Base-by-base conservation (phyloP, 2,888 invertebrate genomes). In the Limulus polyphemus region DNA sequence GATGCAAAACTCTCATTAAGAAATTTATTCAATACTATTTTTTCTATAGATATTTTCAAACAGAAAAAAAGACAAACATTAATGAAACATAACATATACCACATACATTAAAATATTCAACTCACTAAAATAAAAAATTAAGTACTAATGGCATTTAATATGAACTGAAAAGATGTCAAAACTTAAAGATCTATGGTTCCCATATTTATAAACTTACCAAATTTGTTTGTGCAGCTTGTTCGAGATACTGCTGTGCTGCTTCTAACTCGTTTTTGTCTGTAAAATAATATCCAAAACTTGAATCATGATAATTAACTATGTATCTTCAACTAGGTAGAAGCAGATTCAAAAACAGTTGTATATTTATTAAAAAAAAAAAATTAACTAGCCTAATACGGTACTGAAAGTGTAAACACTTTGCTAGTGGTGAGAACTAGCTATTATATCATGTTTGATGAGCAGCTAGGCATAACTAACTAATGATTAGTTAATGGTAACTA, bases 201-300 rank as follows among this genome's bases (percentile, higher is more conserved):
- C n/a, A n/a, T 13, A 51, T n/a, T n/a, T 51, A 13, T 49, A n/a
- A n/a, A 16, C 83, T 80, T 75, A 84, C 84, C 73, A 95, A 84
- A 81, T 97, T 92, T 63, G 84, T 82, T 72, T 82, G 83, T n/a
- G 92, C 90, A 58, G 97, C 95, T 78, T 93, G 90, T 76, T 97
- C 90, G 74, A 99, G 81, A 76, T 86, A 98, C 73, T 84, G 86
- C 75, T 92, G 88, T 60, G 98, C 97, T 73, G 88, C 86, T 79
- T 90, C 87, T 77, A 94, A 81, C 79, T 97, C 94, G 84, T 86
- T 87, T 83, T 90, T 89, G 82, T 95, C 97, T 97, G 80, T 60
- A 84, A 82, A 70, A 60, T 59, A 59, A 13, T 54, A 7, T 7
- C 32, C 16, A 13, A 61, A 58, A 47, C 9, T 13, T 46, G 11